Evolutionary conservation across 2,888 invertebrate species (phyloP), one percentile per base, ranked within the genome.

Genomic region (Rhaphigaster nebulosa): DNA sequence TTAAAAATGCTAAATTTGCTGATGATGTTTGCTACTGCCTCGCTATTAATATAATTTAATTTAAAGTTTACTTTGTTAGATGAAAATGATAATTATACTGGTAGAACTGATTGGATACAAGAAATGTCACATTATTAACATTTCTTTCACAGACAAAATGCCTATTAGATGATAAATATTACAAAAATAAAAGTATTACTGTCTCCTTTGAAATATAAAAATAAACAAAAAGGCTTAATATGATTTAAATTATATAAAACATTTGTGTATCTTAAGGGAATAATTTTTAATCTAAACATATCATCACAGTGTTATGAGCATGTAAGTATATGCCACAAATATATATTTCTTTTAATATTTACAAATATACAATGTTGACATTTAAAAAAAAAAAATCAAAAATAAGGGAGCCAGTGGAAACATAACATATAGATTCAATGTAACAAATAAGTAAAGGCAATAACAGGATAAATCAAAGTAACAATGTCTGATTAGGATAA

Each of bases 271-370:
- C 80, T 80, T 45, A 80, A 84, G 84, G 84, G 45, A 84, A 84
- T 84, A 41, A 84, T 84, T 84, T 84, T 45, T 45, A 45, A 38
- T n/a, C 45, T 84, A 84, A 84, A 84, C 45, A 84, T 84, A 50
- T n/a, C 41, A 80, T 80, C 84, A 84, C 45, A 84, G 84, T 84
- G 84, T 84, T 84, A 84, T 84, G 84, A 84, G 84, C 84, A 84
- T 84, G 84, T 84, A 84, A 45, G 45, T 45, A n/a, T 84, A 84
- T 84, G 84, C 84, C 84, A 84, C 84, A 84, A 84, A 84, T 84
- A 84, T 84, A 84, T 84, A 84, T 84, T 84, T 84, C 84, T 84
- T 84, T 84, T 20, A 84, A 45, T 84, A 84, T 84, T 84, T 84
- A 84, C 84, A 84, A 84, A 84, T 84, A 45, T 84, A 84, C 84